phyloP scores from a whole-genome alignment of 2,888 invertebrate genomes.

The Lutraria lutraria region DNA sequence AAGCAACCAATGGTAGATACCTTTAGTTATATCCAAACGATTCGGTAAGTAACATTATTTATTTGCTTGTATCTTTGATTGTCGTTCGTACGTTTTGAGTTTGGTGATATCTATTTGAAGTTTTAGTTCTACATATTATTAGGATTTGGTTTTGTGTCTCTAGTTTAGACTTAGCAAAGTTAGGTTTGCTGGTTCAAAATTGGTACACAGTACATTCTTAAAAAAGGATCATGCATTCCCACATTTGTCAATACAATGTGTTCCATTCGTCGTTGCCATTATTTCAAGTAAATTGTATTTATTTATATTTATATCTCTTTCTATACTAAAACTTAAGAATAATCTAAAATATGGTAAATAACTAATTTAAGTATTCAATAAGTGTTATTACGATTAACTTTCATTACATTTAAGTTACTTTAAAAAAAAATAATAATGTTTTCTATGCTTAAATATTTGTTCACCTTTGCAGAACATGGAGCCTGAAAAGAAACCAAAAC shows the following conservation, averaged over 20 bases:
- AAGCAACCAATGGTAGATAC: neutral
- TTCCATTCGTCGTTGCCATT: no score
- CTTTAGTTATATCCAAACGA: neutral
- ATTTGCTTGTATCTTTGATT: neutral
- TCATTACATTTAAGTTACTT: no score
- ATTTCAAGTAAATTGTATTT: neutral
- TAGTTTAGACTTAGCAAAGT: slow-evolving; percentile 5
- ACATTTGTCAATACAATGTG: no score
- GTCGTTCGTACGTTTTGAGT: slow-evolving; percentile 2
- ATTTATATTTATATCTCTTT: neutral
- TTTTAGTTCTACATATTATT: neutral
- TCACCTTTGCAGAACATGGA: neutral
- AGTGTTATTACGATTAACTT: no score
- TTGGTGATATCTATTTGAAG: neutral
- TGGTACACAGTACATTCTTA: neutral
- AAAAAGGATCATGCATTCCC: no score
- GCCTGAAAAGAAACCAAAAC: slow-evolving; percentile 67
- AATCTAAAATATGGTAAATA: no score
- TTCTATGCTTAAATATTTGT: neutral
- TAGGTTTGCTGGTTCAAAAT: neutral
- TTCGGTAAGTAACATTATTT: slow-evolving; percentile 2
- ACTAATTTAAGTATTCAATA: no score
- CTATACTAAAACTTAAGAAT: neutral
- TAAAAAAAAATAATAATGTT: no score
- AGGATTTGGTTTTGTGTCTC: slow-evolving; percentile 5